These are phyloP conservation scores for Scophthalmus maximus DNA, from an alignment of 2,113 vertebrate species.

Conservation along the genomic window DNA sequence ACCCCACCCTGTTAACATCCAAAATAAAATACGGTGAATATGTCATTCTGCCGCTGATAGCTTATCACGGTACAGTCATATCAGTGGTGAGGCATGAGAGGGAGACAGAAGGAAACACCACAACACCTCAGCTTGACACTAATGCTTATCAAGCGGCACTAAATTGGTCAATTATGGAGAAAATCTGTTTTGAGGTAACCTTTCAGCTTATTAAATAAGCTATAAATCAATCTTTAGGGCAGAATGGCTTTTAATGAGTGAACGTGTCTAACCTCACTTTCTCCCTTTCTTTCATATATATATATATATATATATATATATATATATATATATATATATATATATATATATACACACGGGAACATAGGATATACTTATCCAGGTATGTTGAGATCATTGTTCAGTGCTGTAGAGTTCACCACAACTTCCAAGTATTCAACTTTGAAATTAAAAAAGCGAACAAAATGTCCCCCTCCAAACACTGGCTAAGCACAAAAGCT, in stretches of 20 bases:
- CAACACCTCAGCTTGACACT: constrained; percentile 71
- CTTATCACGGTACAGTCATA: constrained; percentile 62
- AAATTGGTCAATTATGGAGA: constrained; percentile 78
- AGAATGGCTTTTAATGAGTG: constrained; percentile 68
- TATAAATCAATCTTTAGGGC: constrained; percentile 77
- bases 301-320: neutral
- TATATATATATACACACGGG: neutral
- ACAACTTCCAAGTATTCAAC: constrained; percentile 14
- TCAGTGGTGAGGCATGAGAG: constrained; percentile 37
- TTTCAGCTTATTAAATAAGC: constrained; percentile 79
- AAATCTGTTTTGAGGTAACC: constrained; percentile 79
- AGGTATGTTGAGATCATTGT: neutral
- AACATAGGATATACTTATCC: constrained; percentile 5
- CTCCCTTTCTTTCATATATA: constrained; percentile 24
- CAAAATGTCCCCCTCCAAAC: constrained; percentile 53
- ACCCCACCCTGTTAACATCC: constrained; percentile 62
- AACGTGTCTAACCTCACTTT: constrained; percentile 49
- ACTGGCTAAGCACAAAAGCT: constrained; percentile 28
- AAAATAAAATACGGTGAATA: constrained; percentile 77
- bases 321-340: neutral
- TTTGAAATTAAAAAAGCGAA: constrained; percentile 30
- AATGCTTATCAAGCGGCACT: constrained; percentile 73
- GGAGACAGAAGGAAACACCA: constrained; percentile 54
- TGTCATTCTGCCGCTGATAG: constrained; percentile 68
- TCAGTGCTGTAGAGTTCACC: constrained; percentile 9